phyloP scores from a whole-genome alignment of 2,888 invertebrate species.

The Aspidapion aeneum region DNA sequence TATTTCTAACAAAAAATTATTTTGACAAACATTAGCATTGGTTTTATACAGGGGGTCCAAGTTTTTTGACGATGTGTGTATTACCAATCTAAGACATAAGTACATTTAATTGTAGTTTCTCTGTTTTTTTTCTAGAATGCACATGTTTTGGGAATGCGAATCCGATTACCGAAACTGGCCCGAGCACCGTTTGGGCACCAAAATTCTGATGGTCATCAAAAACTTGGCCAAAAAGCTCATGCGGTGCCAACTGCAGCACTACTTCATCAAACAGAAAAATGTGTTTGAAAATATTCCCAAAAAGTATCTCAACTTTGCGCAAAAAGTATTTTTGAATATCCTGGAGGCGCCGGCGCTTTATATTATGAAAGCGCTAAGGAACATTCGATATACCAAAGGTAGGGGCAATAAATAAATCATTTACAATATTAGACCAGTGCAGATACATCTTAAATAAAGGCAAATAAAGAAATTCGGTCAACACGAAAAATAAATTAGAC shows the following conservation, averaged over 20 bases:
- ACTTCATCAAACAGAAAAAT: conserved; percentile 68
- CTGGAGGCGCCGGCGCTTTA: conserved; percentile 70
- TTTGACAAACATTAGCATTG: too few species aligned
- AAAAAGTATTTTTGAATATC: conserved; percentile 64
- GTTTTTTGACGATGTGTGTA: too few species aligned
- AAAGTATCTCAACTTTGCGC: conserved; percentile 59
- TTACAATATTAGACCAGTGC: too few species aligned
- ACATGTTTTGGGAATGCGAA: conserved; percentile 79
- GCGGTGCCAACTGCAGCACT: conserved; percentile 58
- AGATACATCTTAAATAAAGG: too few species aligned
- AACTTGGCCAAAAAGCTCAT: conserved; percentile 60
- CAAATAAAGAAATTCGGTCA: too few species aligned
- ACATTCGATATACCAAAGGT: conserved; percentile 55
- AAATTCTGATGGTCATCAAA: conserved; percentile 59
- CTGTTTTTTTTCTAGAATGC: conserved; percentile 45
- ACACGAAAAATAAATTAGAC: too few species aligned
- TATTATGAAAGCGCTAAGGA: conserved; percentile 64
- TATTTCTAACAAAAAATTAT: too few species aligned
- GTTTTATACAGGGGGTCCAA: too few species aligned
- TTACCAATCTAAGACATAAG: too few species aligned
- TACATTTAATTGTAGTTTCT: too few species aligned
- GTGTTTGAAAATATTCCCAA: conserved; percentile 69
- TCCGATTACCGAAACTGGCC: conserved; percentile 68
- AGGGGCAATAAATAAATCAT: too few species aligned
- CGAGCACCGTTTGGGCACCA: conserved; percentile 69